Evolutionary conservation across 2,113 vertebrate genomes (phyloP).

Genomic region (Caretta caretta): DNA sequence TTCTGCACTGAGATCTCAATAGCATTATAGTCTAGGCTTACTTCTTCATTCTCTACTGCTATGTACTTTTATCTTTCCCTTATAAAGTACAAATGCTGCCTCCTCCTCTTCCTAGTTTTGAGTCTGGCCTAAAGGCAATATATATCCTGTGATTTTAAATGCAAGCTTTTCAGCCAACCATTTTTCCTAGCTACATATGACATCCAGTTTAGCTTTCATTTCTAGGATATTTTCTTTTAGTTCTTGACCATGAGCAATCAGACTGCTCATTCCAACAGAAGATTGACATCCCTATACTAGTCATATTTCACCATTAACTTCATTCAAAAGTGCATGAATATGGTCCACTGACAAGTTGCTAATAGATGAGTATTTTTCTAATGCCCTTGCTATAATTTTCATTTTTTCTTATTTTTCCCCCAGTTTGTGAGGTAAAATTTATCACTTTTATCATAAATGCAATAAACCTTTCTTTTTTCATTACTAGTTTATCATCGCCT

Average conservation of each 20-base stretch:
- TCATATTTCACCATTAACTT: too few relatives aligned
- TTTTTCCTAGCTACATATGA: not conserved
- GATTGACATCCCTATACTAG: too few relatives aligned
- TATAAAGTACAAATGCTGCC: not conserved
- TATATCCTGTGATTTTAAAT: not conserved
- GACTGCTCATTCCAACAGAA: too few relatives aligned
- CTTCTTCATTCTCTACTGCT: not conserved
- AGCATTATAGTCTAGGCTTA: not conserved
- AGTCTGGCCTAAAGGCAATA: not conserved
- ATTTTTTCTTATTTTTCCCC: too few relatives aligned
- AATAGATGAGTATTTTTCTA: too few relatives aligned
- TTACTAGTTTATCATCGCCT: not conserved
- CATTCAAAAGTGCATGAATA: too few relatives aligned
- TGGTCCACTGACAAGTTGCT: too few relatives aligned
- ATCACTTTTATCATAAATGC: too few relatives aligned
- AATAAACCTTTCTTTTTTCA: too few relatives aligned
- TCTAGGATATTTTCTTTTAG: not conserved
- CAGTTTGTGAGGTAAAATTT: too few relatives aligned
- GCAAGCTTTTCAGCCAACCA: not conserved
- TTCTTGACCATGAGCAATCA: too few relatives aligned
- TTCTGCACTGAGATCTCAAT: not conserved
- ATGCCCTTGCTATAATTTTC: too few relatives aligned
- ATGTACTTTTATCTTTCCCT: not conserved
- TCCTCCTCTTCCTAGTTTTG: not conserved
- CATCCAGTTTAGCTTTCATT: not conserved